A percentile compares a stretch with the other conserved stretches of the same genome.
Conservation (phyloP, 2,888 invertebrate species). For the Tubiluchus corallicola region DNA sequence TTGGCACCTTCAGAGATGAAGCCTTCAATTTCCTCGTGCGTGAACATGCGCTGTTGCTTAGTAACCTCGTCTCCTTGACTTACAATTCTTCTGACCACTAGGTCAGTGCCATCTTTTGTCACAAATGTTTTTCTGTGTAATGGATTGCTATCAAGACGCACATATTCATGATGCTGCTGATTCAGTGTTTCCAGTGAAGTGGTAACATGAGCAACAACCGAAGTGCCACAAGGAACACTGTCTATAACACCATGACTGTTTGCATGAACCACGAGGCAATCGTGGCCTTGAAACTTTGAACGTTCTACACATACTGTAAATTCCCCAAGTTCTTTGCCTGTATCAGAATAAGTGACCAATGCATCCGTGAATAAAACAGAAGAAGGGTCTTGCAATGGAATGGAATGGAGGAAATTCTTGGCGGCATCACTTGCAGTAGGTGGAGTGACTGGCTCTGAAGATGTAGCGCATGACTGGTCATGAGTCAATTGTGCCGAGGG, state of each 20-base stretch:
- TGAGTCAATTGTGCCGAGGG: too few species aligned
- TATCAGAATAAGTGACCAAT: constrained; percentile 25
- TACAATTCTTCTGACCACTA: constrained; percentile 22
- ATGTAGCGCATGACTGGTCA: too few species aligned
- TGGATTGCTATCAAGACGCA: constrained; percentile 27
- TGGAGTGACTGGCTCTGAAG: too few species aligned
- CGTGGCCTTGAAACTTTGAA: constrained; percentile 16
- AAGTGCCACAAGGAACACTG: constrained; percentile 29
- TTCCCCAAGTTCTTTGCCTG: constrained; percentile 27
- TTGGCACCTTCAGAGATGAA: constrained; percentile 30
- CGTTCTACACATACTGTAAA: constrained; percentile 20
- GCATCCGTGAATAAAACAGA: too few species aligned
- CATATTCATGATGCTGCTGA: constrained; percentile 30
- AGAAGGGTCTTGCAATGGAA: too few species aligned
- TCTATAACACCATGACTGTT: constrained; percentile 29
- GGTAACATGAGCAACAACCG: constrained; percentile 26
- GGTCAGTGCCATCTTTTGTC: constrained; percentile 19
- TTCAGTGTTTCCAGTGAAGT: constrained; percentile 26
- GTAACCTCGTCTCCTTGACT: constrained; percentile 22
- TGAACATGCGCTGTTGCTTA: constrained; percentile 8
- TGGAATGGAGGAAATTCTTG: too few species aligned
- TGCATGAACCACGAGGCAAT: constrained; percentile 27
- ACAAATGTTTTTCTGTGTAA: constrained; percentile 28
- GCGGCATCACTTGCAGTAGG: too few species aligned
- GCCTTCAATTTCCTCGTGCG: constrained; percentile 20